Base-by-base conservation (phyloP, 2,113 vertebrate species). In the Pseudorasbora parva region DNA sequence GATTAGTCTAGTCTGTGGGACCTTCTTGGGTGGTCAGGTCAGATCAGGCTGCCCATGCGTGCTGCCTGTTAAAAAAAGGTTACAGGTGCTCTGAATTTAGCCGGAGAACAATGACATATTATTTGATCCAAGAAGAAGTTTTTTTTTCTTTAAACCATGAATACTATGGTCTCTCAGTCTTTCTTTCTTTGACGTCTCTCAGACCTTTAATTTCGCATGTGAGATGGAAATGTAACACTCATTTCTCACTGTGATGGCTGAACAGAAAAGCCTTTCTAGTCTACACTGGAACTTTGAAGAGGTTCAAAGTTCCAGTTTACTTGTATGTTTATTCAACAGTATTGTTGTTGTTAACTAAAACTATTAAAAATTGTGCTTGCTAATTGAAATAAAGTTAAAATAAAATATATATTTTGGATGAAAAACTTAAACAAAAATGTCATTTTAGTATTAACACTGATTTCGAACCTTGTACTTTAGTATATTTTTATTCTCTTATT, bases 1-100 rank as follows among this genome's bases (percentile, higher is more conserved):
- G 76, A 84, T 79, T 71, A 21, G 47, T 59, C 51, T 60, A 23
- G 84, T 78, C 41, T n/a, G n/a, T 5, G 33, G 51, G 56, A 77
- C 30, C 45, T 87, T 80, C 25, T 57, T 74, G 78, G 66, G 69
- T 86, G 84, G 59, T 82, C 49, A 5, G 33, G 54, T 47, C 80
- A 64, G 83, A 75, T 17, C 71, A 60, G 37, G 49, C 41, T 11
- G 14, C 7, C 43, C 60, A 54, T 41, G 87, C 82, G 62, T 84
- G 49, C 57, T 47, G 54, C 41, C 68, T 73, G 30, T 81, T 87
- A 82, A 84, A 83, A n/a, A 82, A 54, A 64, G 33, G 45, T 45
- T 81, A 37, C 45, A 81, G n/a, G 23, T 66, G 57, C 19, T 75
- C 21, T 54, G 23, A 54, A 66, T 57, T 78, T 77, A 84, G 33